Evolutionary conservation across 2,113 vertebrate species (phyloP).

Genomic region (Oreocharis arfaki): DNA sequence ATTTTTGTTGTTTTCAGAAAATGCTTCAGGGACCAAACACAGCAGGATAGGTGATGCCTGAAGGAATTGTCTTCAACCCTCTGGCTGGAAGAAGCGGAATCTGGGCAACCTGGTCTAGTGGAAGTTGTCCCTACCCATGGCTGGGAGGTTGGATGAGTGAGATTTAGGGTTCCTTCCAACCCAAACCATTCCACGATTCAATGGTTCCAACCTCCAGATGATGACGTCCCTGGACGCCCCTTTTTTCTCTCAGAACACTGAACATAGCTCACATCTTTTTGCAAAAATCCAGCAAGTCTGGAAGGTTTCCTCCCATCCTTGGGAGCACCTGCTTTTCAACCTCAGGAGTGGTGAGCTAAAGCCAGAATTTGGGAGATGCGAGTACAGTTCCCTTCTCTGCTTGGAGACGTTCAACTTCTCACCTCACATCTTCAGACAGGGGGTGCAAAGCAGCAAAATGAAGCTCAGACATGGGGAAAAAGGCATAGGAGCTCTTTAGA

Average conservation of each 20-base stretch:
- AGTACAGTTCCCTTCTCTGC: background rate
- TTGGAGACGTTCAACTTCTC: background rate
- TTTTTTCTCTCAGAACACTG: background rate
- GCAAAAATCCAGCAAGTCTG: background rate
- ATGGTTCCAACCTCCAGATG: background rate
- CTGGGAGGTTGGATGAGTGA: background rate
- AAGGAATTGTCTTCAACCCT: background rate
- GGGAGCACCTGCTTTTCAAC: background rate
- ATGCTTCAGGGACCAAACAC: background rate
- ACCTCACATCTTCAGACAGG: background rate
- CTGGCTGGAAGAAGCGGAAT: background rate
- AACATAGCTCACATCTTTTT: background rate
- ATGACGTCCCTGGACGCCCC: fast-evolving
- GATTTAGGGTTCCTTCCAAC: background rate
- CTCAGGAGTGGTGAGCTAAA: fast-evolving
- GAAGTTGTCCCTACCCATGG: background rate
- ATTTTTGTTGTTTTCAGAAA: background rate
- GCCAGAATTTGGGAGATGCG: background rate
- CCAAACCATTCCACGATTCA: background rate
- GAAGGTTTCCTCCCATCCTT: background rate
- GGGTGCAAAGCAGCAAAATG: background rate
- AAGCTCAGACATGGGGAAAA: background rate
- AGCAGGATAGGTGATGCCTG: background rate
- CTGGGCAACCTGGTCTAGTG: background rate
- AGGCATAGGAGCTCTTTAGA: background rate